phyloP scores from a whole-genome alignment of 2,113 vertebrate species.

The Mohoua ochrocephala region DNA sequence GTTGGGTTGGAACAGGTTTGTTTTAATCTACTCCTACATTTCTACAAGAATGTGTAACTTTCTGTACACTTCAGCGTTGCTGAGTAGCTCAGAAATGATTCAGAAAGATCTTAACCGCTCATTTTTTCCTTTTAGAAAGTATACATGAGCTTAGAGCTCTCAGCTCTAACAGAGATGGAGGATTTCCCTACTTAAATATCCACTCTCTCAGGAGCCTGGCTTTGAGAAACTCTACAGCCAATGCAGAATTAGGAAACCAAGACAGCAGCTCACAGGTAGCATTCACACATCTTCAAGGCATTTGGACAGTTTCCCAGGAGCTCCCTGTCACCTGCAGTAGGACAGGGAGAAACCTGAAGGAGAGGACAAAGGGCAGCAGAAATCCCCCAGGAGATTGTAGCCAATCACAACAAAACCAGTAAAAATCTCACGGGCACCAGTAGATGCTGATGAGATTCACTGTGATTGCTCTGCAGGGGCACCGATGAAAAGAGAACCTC shows the following conservation, averaged over 20 bases:
- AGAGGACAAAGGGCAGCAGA: neutral
- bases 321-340: neutral
- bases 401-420: neutral
- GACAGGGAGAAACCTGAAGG: neutral
- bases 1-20: neutral
- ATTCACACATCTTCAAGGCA: neutral
- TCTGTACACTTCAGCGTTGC: neutral
- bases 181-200: neutral
- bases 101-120: neutral
- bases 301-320: neutral
- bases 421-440: neutral
- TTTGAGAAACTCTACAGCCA: neutral
- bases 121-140: neutral
- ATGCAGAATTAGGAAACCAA: neutral
- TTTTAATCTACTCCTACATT: neutral
- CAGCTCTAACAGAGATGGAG: fast-evolving
- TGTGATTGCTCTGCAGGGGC: neutral
- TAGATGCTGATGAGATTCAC: neutral
- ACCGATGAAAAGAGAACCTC: neutral
- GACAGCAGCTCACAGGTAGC: fast-evolving
- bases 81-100: neutral
- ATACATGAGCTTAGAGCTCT: neutral
- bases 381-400: neutral
- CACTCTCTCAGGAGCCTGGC: neutral
- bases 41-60: neutral